Evolutionary conservation across 1,140 invertebrate species (phyloP), one percentile per base, ranked within the genome.

Genomic region (Aricia agestis): DNA sequence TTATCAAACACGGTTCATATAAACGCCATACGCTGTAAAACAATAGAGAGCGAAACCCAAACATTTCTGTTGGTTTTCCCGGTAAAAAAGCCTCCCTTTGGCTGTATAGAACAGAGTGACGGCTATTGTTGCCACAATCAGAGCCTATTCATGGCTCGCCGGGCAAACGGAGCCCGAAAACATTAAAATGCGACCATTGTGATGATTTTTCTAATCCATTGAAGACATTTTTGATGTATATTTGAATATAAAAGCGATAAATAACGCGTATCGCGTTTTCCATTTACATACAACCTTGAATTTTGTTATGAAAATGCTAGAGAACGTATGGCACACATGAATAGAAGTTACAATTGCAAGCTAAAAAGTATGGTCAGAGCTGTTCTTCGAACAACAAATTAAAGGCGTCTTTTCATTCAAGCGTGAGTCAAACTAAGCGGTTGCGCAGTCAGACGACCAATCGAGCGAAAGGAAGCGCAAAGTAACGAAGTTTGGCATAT

Each of bases 121-220:
- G 77, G 71, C 78, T 76, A 84, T 88, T 88, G 86, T 88, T 85
- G 76, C 71, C 70, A 58, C 79, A 79, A 84, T 83, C 81, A 79
- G 78, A 69, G 74, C 76, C 84, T 78, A 85, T 88, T 86, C 83
- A 86, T 79, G 78, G 77, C 78, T 72, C 72, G 75, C 76, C 81
- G 76, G 76, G 75, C 78, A 85, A 83, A 74, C 78, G 80, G 79
- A 80, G 79, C 81, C 80, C 78, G 78, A 78, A 82, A 86, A 87
- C 82, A 85, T 85, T 85, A 78, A 86, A 86, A 89, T 89, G 83
- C 82, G 80, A 80, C 81, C 77, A 83, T 85, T 86, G 79, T 88
- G 78, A 78, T 77, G 58, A 69, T 69, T 69, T 69, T 69, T 69
- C 68, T 69, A 69, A 69, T 69, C 68, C 68, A 63, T 63, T 69